Percentiles rank a stretch among this genome's conserved stretches.
These are phyloP conservation scores for Diaprepes abbreviatus DNA, from an alignment of 2,888 invertebrate genomes.

Conservation along the genomic window DNA sequence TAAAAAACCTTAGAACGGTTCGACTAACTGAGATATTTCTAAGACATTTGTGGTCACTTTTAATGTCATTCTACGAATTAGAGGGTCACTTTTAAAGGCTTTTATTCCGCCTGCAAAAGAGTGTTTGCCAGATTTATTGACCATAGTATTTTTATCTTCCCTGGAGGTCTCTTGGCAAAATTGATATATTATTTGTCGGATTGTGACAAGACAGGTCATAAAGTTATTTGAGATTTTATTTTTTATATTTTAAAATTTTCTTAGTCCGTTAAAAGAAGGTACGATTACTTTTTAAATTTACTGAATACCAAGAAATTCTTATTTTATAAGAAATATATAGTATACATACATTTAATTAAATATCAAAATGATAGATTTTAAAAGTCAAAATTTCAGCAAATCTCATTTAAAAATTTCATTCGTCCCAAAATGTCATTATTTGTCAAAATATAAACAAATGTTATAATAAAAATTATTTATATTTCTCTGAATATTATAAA, in stretches of 20 bases:
- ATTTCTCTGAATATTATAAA: too few species aligned
- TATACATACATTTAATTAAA: too few species aligned
- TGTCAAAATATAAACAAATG: too few species aligned
- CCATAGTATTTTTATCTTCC: constrained; percentile 31
- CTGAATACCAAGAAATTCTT: too few species aligned
- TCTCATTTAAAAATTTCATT: too few species aligned
- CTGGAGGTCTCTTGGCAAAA: constrained; percentile 30
- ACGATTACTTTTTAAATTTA: too few species aligned
- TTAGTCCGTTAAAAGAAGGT: too few species aligned
- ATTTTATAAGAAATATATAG: too few species aligned
- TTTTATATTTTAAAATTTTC: background rate
- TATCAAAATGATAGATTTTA: too few species aligned
- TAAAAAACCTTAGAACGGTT: constrained; percentile 25
- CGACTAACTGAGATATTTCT: constrained; percentile 34
- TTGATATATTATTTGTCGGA: constrained; percentile 17
- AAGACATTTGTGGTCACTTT: constrained; percentile 41
- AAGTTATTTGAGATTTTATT: constrained; percentile 19
- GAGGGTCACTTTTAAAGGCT: constrained; percentile 35
- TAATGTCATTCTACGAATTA: constrained; percentile 39
- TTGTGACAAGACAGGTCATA: constrained; percentile 9
- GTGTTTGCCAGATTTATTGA: constrained; percentile 40
- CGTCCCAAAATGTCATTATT: too few species aligned
- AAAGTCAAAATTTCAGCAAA: too few species aligned
- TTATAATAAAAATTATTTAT: too few species aligned
- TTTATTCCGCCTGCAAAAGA: constrained; percentile 29